phyloP scores from a whole-genome alignment of 2,888 invertebrate genomes.

The Heteropelma amictum region DNA sequence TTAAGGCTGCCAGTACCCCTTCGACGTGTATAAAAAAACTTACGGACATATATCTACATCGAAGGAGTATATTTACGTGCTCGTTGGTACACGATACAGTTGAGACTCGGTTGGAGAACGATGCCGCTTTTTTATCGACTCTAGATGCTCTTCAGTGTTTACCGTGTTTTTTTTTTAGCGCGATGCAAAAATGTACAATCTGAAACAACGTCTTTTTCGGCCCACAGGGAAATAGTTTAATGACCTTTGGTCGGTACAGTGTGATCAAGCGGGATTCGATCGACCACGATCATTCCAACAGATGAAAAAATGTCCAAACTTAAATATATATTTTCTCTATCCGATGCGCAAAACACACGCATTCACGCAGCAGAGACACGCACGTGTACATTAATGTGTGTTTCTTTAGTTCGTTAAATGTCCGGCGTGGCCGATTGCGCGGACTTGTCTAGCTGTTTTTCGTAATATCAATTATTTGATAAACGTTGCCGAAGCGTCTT shows the following conservation, averaged over 20 bases:
- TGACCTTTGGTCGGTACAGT: conserved; percentile 47
- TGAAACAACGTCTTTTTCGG: conserved; percentile 27
- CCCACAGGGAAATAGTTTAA: conserved; percentile 47
- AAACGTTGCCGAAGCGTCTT: no score
- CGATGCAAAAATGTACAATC: no score
- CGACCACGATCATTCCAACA: conserved; percentile 41
- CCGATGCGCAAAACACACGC: conserved; percentile 5
- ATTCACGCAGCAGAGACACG: background rate
- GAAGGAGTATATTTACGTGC: background rate
- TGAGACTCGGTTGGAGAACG: background rate
- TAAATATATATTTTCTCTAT: conserved; percentile 35
- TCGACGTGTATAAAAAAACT: background rate
- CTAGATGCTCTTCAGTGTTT: no score
- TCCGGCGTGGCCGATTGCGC: conserved; percentile 1
- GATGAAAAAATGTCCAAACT: conserved; percentile 42
- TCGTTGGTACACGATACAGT: background rate
- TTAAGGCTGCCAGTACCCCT: conserved; percentile 46
- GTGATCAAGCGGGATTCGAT: conserved; percentile 35
- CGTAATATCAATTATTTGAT: no score
- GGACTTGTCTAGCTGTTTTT: conserved; percentile 9
- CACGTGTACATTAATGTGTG: background rate
- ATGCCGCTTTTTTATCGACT: background rate
- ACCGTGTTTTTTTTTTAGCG: no score
- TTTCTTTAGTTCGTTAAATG: background rate
- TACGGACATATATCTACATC: background rate